Conservation (phyloP, 2,113 vertebrate genomes). For the Thinocorus orbignyianus region DNA sequence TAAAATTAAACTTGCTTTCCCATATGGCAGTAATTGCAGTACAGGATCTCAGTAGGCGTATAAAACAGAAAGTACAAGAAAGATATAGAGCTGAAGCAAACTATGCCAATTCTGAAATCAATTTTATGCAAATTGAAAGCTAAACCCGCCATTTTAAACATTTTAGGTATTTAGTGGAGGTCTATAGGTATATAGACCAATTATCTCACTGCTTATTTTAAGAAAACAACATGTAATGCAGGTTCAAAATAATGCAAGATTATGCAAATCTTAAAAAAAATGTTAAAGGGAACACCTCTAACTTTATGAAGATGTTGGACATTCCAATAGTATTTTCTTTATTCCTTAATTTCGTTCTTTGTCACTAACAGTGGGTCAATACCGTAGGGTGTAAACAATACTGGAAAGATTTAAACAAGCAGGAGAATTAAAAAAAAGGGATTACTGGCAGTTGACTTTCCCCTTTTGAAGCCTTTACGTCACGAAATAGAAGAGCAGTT, state of each 20-base stretch:
- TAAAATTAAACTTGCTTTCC: slow-evolving; percentile 27
- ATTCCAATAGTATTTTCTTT: background rate
- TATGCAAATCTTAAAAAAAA: background rate
- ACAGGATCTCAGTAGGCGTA: slow-evolving; percentile 30
- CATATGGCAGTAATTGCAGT: slow-evolving; percentile 51
- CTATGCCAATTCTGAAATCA: slow-evolving; percentile 1
- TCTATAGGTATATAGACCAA: background rate
- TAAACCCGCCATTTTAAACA: background rate
- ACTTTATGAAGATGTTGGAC: background rate
- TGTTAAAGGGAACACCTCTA: background rate
- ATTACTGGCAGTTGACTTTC: background rate
- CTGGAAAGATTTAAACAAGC: background rate
- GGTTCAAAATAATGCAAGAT: background rate
- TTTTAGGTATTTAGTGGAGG: background rate
- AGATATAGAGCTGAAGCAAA: background rate
- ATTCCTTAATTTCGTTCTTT: background rate
- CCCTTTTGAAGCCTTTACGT: background rate
- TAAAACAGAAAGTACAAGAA: slow-evolving; percentile 4
- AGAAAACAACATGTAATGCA: background rate
- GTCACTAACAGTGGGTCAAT: background rate
- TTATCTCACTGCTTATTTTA: background rate
- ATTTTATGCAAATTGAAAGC: slow-evolving; percentile 10
- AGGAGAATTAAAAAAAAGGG: background rate
- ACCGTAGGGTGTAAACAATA: background rate
- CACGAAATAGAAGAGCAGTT: background rate